A percentile compares a stretch with the other conserved stretches of the same genome.
These are phyloP conservation scores for Chrosomus eos DNA, from an alignment of 2,797 vertebrate species.

Conservation along the genomic window DNA sequence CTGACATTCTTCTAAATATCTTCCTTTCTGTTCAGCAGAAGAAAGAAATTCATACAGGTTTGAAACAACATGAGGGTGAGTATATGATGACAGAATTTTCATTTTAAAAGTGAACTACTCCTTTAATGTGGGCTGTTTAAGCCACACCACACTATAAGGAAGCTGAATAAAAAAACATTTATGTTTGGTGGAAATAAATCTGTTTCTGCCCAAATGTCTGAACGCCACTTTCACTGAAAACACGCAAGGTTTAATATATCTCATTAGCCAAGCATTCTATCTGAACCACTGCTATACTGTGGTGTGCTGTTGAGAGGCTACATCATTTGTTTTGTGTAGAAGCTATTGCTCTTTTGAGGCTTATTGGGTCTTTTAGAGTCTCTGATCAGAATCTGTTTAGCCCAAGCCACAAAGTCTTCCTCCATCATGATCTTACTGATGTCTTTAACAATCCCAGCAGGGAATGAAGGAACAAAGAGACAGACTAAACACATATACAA, in stretches of 20 bases:
- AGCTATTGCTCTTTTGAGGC: conserved; percentile 54
- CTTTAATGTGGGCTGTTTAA: conserved; percentile 64
- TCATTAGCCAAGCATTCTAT: conserved; percentile 73
- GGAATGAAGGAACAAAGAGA: conserved; percentile 46
- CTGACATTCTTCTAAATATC: no score
- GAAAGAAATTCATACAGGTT: no score
- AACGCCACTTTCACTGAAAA: conserved; percentile 59
- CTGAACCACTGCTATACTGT: conserved; percentile 72
- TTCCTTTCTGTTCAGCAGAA: no score
- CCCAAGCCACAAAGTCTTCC: conserved; percentile 26
- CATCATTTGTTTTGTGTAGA: conserved; percentile 50
- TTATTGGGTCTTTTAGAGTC: conserved; percentile 51
- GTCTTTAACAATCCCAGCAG: conserved; percentile 58
- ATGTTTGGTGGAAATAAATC: conserved; percentile 70
- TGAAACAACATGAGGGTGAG: no score
- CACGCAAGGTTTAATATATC: conserved; percentile 70
- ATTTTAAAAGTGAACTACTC: no score
- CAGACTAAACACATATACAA: conserved; percentile 44
- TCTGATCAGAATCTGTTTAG: conserved; percentile 40
- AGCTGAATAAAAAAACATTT: conserved; percentile 65
- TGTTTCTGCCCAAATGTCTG: conserved; percentile 68
- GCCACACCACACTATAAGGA: conserved; percentile 60
- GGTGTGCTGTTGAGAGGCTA: conserved; percentile 65
- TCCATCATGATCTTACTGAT: conserved; percentile 61
- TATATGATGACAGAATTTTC: no score